phyloP scores from a whole-genome alignment of 2,888 invertebrate genomes.

The Isoperla grammatica region DNA sequence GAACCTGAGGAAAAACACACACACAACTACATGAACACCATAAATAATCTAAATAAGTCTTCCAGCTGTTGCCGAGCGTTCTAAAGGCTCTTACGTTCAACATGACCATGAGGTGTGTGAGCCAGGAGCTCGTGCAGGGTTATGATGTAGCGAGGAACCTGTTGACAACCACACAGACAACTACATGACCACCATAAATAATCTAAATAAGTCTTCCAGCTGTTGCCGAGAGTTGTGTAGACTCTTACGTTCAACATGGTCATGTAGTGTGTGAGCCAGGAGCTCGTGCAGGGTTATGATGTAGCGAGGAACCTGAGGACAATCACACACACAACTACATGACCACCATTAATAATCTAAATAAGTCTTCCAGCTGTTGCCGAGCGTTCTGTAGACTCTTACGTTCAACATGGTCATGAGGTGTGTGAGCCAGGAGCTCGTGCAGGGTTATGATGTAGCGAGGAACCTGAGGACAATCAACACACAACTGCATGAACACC shows the following conservation, averaged over 20 bases:
- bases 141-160: conserved; percentile 90
- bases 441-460: conserved; percentile 88
- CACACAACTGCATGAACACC: conserved; percentile 58
- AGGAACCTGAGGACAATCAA: conserved; percentile 61
- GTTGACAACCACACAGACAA: background rate
- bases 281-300: conserved; percentile 88
- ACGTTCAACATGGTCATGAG: conserved; percentile 88
- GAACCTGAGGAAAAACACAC: too few relatives aligned
- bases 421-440: conserved; percentile 85
- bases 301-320: conserved; percentile 76
- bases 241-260: conserved; percentile 87
- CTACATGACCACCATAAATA: too few relatives aligned
- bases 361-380: conserved; percentile 79
- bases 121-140: conserved; percentile 85
- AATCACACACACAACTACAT: conserved; percentile 47
- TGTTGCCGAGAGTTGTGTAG: conserved; percentile 82
- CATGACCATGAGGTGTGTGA: conserved; percentile 91
- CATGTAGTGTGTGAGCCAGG: conserved; percentile 86
- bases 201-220: conserved; percentile 77
- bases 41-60: conserved; percentile 73
- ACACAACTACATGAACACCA: too few relatives aligned
- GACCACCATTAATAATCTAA: too few relatives aligned
- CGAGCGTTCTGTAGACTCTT: conserved; percentile 83
- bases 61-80: conserved; percentile 83
- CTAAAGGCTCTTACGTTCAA: conserved; percentile 82